Percentiles rank a stretch among this genome's conserved stretches.
Conservation (phyloP, 1,140 invertebrate species). For the Drosophila mayri region DNA sequence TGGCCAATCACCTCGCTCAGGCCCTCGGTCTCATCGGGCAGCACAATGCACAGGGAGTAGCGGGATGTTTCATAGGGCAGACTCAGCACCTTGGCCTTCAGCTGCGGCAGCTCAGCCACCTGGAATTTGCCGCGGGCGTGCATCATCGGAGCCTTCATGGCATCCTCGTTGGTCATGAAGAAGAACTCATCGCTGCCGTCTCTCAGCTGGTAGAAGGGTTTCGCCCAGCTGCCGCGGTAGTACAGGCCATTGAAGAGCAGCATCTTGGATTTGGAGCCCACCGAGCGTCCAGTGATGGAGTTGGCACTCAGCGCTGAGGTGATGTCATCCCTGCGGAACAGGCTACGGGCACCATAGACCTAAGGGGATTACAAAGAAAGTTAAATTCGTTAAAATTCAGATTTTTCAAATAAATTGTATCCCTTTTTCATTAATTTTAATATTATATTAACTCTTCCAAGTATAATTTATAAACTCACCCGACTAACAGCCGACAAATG, state of each 20-base stretch:
- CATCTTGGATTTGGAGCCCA: constrained; percentile 85
- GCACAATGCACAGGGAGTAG: constrained; percentile 86
- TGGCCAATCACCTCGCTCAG: constrained; percentile 80
- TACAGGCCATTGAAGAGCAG: constrained; percentile 88
- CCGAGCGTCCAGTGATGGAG: constrained; percentile 73
- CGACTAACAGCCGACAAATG: constrained; percentile 82
- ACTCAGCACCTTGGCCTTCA: constrained; percentile 87
- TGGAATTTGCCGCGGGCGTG: constrained; percentile 86
- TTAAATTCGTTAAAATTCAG: too few relatives aligned
- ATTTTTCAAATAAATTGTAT: too few relatives aligned
- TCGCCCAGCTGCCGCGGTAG: constrained; percentile 86
- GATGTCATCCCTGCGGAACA: constrained; percentile 80
- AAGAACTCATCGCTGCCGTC: constrained; percentile 86
- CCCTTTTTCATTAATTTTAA: neutral
- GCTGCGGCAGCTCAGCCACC: constrained; percentile 85
- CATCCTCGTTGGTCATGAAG: constrained; percentile 86
- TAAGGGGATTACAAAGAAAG: neutral
- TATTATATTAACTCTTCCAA: neutral
- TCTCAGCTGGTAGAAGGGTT: constrained; percentile 67
- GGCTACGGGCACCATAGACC: constrained; percentile 66
- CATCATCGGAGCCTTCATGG: constrained; percentile 87
- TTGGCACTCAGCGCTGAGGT: constrained; percentile 81
- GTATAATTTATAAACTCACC: constrained; percentile 45
- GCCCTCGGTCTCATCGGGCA: constrained; percentile 86
- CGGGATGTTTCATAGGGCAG: constrained; percentile 87